These are phyloP conservation scores for Metalampra italica DNA, from an alignment of 2,888 invertebrate species.

Conservation along the genomic window DNA sequence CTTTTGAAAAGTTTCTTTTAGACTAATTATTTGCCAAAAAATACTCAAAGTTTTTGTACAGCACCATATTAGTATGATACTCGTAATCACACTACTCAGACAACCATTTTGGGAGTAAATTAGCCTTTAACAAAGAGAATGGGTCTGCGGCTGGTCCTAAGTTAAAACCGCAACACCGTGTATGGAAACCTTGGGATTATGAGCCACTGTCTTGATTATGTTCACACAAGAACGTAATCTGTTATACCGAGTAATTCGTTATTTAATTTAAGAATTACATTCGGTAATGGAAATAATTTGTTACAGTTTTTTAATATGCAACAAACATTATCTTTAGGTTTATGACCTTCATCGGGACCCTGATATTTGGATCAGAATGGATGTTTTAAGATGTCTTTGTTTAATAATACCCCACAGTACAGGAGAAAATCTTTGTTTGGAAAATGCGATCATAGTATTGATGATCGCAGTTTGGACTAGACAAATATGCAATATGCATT, in stretches of 20 bases:
- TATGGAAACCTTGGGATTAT: slow-evolving; percentile 11
- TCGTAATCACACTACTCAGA: neutral
- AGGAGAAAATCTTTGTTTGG: too few relatives aligned
- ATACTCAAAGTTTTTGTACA: neutral
- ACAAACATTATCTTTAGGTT: neutral
- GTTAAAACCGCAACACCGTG: slow-evolving; percentile 12
- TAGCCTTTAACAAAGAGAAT: slow-evolving; percentile 1
- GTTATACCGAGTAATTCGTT: neutral
- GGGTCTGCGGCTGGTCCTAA: neutral
- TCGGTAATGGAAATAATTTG: neutral
- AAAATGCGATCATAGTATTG: too few relatives aligned
- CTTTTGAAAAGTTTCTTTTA: too few relatives aligned
- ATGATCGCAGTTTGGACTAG: too few relatives aligned
- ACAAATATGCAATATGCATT: too few relatives aligned
- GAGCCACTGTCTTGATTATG: slow-evolving; percentile 3
- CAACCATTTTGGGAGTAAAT: neutral
- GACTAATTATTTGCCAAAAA: neutral
- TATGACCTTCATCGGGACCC: too few relatives aligned
- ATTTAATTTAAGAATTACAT: neutral
- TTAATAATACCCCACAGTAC: too few relatives aligned
- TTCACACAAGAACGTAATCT: slow-evolving; percentile 4
- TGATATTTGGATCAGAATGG: too few relatives aligned
- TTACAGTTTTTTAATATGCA: too few relatives aligned
- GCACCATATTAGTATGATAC: neutral
- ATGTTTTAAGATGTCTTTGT: too few relatives aligned